Evolutionary conservation across 1,140 invertebrate species (phyloP).

Genomic region (Diorhabda carinulata): DNA sequence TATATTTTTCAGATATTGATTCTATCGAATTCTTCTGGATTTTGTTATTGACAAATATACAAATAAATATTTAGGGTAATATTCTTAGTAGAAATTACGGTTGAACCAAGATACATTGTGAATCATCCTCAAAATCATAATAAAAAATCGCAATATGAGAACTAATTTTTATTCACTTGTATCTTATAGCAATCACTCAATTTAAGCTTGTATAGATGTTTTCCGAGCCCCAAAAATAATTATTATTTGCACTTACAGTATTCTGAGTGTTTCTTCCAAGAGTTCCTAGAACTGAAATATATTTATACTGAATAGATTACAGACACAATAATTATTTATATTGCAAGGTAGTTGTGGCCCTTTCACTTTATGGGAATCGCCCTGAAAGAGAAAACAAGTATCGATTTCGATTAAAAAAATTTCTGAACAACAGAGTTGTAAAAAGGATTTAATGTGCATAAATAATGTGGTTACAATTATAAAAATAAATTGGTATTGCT

Average conservation of each 20-base stretch:
- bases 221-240: constrained; percentile 22
- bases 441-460: too few relatives aligned
- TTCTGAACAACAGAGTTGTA: too few relatives aligned
- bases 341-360: too few relatives aligned
- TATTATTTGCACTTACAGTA: constrained; percentile 21
- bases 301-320: too few relatives aligned
- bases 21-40: constrained; percentile 11
- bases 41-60: constrained; percentile 26
- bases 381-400: too few relatives aligned
- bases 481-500: too few relatives aligned
- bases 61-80: constrained; percentile 21
- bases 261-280: too few relatives aligned
- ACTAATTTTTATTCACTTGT: constrained; percentile 10
- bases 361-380: too few relatives aligned
- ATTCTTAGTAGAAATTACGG: constrained; percentile 14
- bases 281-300: too few relatives aligned
- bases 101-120: not conserved
- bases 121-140: not conserved
- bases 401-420: too few relatives aligned
- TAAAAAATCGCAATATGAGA: not conserved
- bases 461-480: too few relatives aligned
- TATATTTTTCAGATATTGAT: not conserved
- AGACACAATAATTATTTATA: too few relatives aligned
- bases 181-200: constrained; percentile 10
- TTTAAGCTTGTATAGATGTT: constrained; percentile 36